Evolutionary conservation across 2,797 vertebrate species (phyloP), one percentile per base, ranked within the genome.

Genomic region (Tympanoctomys barrerae): DNA sequence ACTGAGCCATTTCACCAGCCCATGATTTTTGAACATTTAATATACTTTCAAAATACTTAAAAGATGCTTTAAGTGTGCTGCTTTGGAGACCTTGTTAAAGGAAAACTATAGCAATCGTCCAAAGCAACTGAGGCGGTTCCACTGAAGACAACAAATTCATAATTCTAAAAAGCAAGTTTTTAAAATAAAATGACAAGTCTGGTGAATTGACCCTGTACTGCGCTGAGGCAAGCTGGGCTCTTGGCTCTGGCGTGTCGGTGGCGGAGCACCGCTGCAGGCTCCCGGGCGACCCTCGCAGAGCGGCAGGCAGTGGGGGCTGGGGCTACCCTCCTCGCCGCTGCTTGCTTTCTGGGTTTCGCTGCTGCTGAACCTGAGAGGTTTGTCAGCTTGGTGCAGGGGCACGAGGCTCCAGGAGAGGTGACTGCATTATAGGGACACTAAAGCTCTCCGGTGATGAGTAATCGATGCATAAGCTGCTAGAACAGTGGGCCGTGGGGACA

Each of bases 1-100:
- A n/a, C n/a, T n/a, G n/a, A n/a, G n/a, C n/a, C n/a, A n/a, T n/a
- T n/a, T n/a, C n/a, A n/a, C n/a, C n/a, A n/a, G n/a, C n/a, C n/a
- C n/a, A n/a, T 70, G 39, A 79, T 78, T 83, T 94, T n/a, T 94
- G 24, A 84, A 75, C 83, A 79, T 84, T 95, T 57, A 90, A 77
- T 64, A 49, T 59, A 36, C 11, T 77, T 86, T 70, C 7, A 84
- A 66, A 84, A 66, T 4, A 66, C 39, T 42, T 61, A 9, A 18
- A 46, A 83, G 59, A 16, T 39, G 31, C 49, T 75, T 49, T 2
- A 49, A 73, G 89, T 68, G 64, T 85, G 75, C n/a, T 78, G 16
- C 66, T 86, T 22, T 14, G 54, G 82, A 85, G 66, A 73, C 31
- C 13, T 68, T 71, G 12, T 73, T 62, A 49, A 28, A 42, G 73